phyloP scores from a whole-genome alignment of 2,797 vertebrate species.

The Selene dorsalis region DNA sequence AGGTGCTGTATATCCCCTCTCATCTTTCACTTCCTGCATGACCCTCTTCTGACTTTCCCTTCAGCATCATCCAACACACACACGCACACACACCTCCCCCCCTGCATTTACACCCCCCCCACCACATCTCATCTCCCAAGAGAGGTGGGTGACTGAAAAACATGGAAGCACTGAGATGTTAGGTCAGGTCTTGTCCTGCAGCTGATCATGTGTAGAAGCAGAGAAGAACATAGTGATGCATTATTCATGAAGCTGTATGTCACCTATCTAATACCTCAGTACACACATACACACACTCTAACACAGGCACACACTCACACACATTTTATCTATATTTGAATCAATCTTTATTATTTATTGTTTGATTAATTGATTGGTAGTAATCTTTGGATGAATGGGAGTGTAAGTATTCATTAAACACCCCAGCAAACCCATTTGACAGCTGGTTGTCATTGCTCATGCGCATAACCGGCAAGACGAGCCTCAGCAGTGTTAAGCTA shows the following conservation, averaged over 20 bases:
- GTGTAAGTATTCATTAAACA: constrained; percentile 16
- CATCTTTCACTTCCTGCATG: constrained; percentile 49
- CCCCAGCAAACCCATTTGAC: constrained; percentile 59
- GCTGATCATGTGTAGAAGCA: constrained; percentile 12
- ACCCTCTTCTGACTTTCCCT: constrained; percentile 37
- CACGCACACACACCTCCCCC: constrained; percentile 23
- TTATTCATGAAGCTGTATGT: constrained; percentile 41
- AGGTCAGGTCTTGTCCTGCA: constrained; percentile 51
- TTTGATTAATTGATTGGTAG: constrained; percentile 18
- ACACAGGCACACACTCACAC: not conserved
- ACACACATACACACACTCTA: not conserved
- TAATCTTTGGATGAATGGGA: constrained; percentile 28
- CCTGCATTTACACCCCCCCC: constrained; percentile 2
- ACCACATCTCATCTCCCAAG: constrained; percentile 39
- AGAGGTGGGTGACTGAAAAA: constrained; percentile 41
- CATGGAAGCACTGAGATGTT: constrained; percentile 33
- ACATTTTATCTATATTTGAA: not conserved
- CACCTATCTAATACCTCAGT: constrained; percentile 8
- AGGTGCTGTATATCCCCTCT: not conserved
- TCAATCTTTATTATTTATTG: not conserved
- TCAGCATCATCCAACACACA: constrained; percentile 23
- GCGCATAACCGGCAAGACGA: constrained; percentile 49
- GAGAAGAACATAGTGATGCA: constrained; percentile 16
- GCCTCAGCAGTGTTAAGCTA: not conserved
- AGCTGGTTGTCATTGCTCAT: constrained; percentile 72